Percentiles rank a stretch among this genome's conserved stretches.
Conservation (phyloP, 2,113 vertebrate species). For the Herpailurus yagouaroundi region DNA sequence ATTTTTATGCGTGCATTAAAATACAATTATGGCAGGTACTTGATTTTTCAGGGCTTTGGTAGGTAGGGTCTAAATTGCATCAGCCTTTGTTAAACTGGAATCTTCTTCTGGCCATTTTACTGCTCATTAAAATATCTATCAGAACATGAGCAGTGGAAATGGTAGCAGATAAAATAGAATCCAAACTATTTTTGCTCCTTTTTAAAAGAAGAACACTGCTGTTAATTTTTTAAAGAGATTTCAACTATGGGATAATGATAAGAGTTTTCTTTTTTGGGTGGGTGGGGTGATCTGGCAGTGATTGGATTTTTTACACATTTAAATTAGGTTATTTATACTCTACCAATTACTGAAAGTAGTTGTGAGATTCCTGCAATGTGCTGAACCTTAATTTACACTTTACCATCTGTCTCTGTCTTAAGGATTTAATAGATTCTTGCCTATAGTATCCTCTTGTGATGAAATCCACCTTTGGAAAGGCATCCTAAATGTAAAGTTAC, state of each 20-base stretch:
- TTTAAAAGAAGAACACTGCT: slow-evolving; percentile 27
- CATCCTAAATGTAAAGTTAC: not conserved
- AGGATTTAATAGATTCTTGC: slow-evolving; percentile 39
- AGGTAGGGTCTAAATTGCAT: not conserved
- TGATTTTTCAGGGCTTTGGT: not conserved
- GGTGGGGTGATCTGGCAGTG: not conserved
- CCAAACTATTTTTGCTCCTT: slow-evolving; percentile 25
- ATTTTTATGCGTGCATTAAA: not conserved
- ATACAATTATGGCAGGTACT: not conserved
- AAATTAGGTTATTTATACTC: slow-evolving; percentile 62
- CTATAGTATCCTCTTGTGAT: not conserved
- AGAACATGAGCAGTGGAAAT: not conserved
- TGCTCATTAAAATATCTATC: slow-evolving; percentile 25
- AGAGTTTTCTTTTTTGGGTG: slow-evolving; percentile 30
- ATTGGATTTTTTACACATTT: slow-evolving; percentile 63
- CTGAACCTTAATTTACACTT: slow-evolving; percentile 16
- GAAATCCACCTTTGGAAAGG: not conserved
- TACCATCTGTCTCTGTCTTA: not conserved
- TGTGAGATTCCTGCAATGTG: slow-evolving; percentile 55
- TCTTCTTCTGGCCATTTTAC: slow-evolving; percentile 39
- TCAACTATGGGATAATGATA: slow-evolving; percentile 10
- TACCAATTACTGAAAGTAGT: slow-evolving; percentile 58
- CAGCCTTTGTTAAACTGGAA: not conserved
- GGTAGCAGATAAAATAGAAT: slow-evolving; percentile 50
- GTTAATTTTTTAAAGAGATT: slow-evolving; percentile 41